Percentiles rank a stretch among this genome's conserved stretches.
Conservation (phyloP, 1,140 invertebrate genomes). For the Drosophila pallidifrons region DNA sequence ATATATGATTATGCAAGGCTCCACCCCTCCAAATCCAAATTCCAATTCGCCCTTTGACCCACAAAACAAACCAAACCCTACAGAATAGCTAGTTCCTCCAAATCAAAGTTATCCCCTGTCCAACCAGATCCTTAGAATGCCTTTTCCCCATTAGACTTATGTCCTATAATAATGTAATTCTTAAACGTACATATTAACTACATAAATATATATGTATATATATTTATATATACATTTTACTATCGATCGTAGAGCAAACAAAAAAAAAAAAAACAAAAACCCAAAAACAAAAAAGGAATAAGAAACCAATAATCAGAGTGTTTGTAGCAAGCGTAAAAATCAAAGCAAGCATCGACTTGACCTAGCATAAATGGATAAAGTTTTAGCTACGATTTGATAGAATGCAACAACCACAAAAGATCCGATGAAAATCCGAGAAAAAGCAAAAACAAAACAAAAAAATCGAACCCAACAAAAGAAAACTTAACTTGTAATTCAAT, state of each 20-base stretch:
- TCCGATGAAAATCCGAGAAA: constrained; percentile 26
- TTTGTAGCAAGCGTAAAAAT: constrained; percentile 71
- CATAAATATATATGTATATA: constrained; percentile 65
- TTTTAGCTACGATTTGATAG: constrained; percentile 75
- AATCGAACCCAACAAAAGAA: constrained; percentile 8
- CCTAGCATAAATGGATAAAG: constrained; percentile 62
- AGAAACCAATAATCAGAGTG: constrained; percentile 52
- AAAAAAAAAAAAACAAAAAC: constrained; percentile 54
- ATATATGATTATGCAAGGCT: constrained; percentile 72
- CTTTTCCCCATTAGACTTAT: constrained; percentile 72
- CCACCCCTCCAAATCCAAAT: constrained; percentile 3
- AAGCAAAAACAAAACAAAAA: not conserved
- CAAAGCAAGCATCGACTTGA: constrained; percentile 54
- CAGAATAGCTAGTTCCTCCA: constrained; percentile 29
- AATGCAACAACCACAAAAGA: constrained; percentile 51
- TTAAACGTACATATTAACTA: constrained; percentile 81
- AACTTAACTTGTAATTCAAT: constrained; percentile 76
- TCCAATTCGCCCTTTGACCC: constrained; percentile 1
- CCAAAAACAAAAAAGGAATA: constrained; percentile 43
- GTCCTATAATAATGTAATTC: constrained; percentile 80
- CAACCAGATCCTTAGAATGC: constrained; percentile 37
- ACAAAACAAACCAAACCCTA: not conserved
- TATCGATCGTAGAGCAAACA: constrained; percentile 74
- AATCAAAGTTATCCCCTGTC: not conserved
- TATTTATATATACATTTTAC: constrained; percentile 80